These are phyloP conservation scores for Tetragnatha versicolor DNA, from an alignment of 1,140 invertebrate genomes.

Conservation along the genomic window DNA sequence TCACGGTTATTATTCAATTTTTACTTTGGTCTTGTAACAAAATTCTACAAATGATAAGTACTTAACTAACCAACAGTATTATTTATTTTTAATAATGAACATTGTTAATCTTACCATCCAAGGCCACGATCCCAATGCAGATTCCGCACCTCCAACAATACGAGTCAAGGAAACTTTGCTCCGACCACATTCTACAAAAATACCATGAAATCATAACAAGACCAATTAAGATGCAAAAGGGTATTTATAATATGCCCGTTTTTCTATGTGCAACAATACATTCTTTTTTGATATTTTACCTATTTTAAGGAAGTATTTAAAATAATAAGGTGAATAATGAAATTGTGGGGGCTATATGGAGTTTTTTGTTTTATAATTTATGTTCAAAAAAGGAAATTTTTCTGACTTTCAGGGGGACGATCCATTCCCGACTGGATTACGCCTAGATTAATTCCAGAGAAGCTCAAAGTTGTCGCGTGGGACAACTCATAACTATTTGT, in stretches of 20 bases:
- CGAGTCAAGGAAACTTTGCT: slow-evolving; percentile 10
- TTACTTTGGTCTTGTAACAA: neutral
- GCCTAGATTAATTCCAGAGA: too few species aligned
- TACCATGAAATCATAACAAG: neutral
- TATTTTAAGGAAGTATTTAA: neutral
- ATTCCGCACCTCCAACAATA: slow-evolving; percentile 54
- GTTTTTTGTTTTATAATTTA: too few species aligned
- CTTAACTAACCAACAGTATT: neutral
- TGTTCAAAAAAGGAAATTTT: too few species aligned
- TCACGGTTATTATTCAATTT: neutral
- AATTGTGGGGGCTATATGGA: neutral
- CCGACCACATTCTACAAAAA: slow-evolving; percentile 31
- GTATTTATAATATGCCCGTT: neutral
- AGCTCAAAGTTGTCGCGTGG: too few species aligned
- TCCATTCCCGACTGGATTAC: too few species aligned
- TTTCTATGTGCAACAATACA: neutral
- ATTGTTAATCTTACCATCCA: slow-evolving; percentile 54
- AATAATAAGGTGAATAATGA: neutral
- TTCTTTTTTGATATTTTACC: neutral
- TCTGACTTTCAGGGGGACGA: too few species aligned
- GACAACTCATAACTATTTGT: too few species aligned
- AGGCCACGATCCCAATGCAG: slow-evolving; percentile 53
- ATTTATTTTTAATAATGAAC: neutral
- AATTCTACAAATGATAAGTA: neutral
- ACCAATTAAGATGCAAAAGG: neutral